A percentile compares a stretch with the other conserved stretches of the same genome.
These are phyloP conservation scores for Macropus fuliginosus DNA, from an alignment of 2,797 vertebrate genomes.

Conservation along the genomic window DNA sequence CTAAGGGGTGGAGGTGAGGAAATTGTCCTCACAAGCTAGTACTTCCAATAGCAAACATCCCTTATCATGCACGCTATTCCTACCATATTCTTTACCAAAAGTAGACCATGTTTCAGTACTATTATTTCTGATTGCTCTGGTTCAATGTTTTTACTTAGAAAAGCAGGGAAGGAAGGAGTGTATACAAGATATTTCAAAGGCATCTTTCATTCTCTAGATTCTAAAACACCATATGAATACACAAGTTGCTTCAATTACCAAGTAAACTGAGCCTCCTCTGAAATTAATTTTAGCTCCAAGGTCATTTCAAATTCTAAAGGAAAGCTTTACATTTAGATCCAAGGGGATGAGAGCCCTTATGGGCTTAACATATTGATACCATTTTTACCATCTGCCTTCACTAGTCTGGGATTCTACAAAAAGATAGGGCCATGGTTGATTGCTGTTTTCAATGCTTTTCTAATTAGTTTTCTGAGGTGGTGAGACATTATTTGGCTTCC, in stretches of 20 bases:
- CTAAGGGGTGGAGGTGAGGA: not conserved
- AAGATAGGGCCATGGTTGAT: not conserved
- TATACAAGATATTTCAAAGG: not conserved
- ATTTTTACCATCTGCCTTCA: not conserved
- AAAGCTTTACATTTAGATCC: conserved; percentile 26
- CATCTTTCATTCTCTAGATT: not conserved
- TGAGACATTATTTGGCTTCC: not conserved
- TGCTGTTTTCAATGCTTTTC: not conserved
- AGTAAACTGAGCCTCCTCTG: conserved; percentile 46
- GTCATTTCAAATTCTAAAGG: conserved; percentile 63
- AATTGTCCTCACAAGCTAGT: not conserved
- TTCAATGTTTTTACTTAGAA: not conserved
- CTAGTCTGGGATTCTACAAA: not conserved
- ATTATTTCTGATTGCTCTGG: conserved; percentile 38
- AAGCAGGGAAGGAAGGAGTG: conserved; percentile 29
- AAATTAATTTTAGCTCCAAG: conserved; percentile 46
- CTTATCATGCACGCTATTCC: not conserved
- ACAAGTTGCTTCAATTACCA: conserved; percentile 38
- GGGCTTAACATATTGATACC: conserved; percentile 1
- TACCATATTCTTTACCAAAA: not conserved
- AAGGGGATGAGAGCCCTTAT: not conserved
- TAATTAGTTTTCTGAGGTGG: not conserved
- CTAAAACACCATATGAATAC: not conserved
- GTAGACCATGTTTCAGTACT: not conserved
- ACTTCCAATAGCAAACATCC: not conserved